Evolutionary conservation across 1,140 invertebrate genomes (phyloP), one percentile per base, ranked within the genome.

Genomic region (Battus philenor): DNA sequence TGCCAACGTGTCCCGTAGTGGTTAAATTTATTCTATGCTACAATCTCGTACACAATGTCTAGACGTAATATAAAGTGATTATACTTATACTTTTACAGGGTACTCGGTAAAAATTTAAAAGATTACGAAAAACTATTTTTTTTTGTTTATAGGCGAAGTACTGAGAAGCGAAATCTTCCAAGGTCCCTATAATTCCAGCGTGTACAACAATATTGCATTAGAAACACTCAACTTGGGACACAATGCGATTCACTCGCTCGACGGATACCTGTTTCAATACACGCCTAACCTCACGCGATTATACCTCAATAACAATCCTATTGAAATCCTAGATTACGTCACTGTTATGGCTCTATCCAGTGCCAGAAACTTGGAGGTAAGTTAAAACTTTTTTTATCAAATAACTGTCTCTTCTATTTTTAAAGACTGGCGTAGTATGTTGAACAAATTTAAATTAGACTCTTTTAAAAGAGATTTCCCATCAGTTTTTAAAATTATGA

Each of bases 221-320:
- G 87, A 85, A 52, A 81, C 89, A 6, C 72, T 95, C 15, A 90
- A 92, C 68, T 76, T 95, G 1, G 89, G 89, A 8, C 67, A 89
- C 52, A 94, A 95, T 69, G 56, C 85, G 45, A 88, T 95, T 13
- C 89, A 91, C 43, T 90, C 88, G 1, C 72, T 95, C 27, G 86
- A 91, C 68, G 82, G 87, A 32, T 89, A 91, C 38, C 45, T 93
- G 15, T 95, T 95, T 68, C 88, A 92, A 63, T 91, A 94, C 63
- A 88, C 92, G 16, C 86, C 87, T 0, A 87, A 89, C 34, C 63
- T 96, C 30, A 89, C 88, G 45, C 80, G 84, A 22, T 68, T 96
- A 6, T 89, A 90, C 56, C 68, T 95, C 4, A 89, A 89, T 58
- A 88, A 90, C 24, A 95, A 95, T 69, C 88, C 89, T 0, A 87